These are phyloP conservation scores for Stramonita haemastoma DNA, from an alignment of 2,888 invertebrate genomes.

Conservation along the genomic window DNA sequence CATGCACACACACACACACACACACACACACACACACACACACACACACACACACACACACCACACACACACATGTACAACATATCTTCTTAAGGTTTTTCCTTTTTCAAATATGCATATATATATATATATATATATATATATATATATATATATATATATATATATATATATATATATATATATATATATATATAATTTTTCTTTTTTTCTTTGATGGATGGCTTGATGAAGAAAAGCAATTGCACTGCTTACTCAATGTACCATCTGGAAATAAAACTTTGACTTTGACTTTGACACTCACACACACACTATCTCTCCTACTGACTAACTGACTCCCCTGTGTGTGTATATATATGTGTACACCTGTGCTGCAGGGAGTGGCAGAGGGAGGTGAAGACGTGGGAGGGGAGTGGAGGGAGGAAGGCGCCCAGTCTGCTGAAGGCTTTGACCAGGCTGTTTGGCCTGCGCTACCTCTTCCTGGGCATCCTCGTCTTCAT, in stretches of 20 bases:
- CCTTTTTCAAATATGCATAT: too few relatives aligned
- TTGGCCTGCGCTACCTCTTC: slow-evolving; percentile 77
- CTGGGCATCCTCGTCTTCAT: slow-evolving; percentile 78
- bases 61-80: slow-evolving; percentile 13
- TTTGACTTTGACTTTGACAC: not conserved
- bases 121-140: too few relatives aligned
- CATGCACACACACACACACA: not conserved
- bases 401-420: slow-evolving; percentile 80
- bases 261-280: too few relatives aligned
- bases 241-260: too few relatives aligned
- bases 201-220: too few relatives aligned
- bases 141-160: too few relatives aligned
- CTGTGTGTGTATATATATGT: slow-evolving; percentile 43
- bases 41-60: slow-evolving; percentile 14
- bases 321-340: too few relatives aligned
- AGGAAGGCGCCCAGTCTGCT: slow-evolving; percentile 79
- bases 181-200: not conserved
- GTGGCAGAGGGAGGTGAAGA: slow-evolving; percentile 82
- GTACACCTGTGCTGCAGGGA: slow-evolving; percentile 74
- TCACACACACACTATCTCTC: too few relatives aligned
- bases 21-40: not conserved
- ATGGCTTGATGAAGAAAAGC: too few relatives aligned
- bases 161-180: not conserved
- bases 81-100: too few relatives aligned
- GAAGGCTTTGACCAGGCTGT: slow-evolving; percentile 78